These are phyloP conservation scores for Calidris pygmaea DNA, from an alignment of 2,113 vertebrate genomes.

Conservation along the genomic window DNA sequence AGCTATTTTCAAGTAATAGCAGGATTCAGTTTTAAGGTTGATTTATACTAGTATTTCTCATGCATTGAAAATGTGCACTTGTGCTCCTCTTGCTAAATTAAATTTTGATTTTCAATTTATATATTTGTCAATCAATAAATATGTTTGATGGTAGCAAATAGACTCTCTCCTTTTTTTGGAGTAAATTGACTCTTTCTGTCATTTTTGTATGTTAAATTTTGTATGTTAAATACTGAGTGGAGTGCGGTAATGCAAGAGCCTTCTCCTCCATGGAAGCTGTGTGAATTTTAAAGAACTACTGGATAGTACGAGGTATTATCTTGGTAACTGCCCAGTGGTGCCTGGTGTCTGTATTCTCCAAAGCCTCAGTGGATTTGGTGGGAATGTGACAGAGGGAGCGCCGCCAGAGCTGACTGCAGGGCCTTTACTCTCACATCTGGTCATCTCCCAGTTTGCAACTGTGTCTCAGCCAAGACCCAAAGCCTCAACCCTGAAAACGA, in stretches of 20 bases:
- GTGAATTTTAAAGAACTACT: neutral
- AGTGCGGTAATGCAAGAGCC: neutral
- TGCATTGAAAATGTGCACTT: constrained; percentile 11
- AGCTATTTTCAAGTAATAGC: neutral
- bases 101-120: constrained; percentile 30
- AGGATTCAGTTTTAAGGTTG: neutral
- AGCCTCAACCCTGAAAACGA: neutral
- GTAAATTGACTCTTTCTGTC: neutral
- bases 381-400: neutral
- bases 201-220: neutral
- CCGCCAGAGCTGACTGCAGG: neutral
- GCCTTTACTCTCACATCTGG: too few relatives aligned
- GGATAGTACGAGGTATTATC: neutral
- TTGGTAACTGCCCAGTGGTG: neutral
- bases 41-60: neutral
- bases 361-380: neutral
- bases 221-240: neutral
- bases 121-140: neutral
- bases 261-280: neutral
- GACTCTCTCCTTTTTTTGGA: neutral
- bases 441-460: neutral
- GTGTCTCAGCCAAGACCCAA: neutral
- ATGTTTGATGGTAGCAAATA: neutral
- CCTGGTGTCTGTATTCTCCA: neutral
- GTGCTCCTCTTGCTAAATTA: neutral